Evolutionary conservation across 2,113 vertebrate species (phyloP).

Genomic region (Tapirus terrestris): DNA sequence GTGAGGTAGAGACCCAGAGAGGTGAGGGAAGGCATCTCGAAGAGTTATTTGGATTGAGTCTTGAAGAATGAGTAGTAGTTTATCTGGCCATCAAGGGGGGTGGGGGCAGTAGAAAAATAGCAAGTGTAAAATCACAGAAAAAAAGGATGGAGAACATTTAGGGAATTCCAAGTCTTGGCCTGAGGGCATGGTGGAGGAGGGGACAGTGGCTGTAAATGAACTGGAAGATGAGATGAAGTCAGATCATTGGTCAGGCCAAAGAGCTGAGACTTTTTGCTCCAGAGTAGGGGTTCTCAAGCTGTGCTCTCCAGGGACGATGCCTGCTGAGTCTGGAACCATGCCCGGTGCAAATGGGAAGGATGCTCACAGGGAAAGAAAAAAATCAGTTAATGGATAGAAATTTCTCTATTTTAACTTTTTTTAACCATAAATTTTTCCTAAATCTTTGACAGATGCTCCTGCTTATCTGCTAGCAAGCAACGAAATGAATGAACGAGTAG

Average conservation of each 20-base stretch:
- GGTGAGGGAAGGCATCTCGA: neutral
- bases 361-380: neutral
- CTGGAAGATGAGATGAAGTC: neutral
- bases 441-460: conserved; percentile 69
- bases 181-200: neutral
- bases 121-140: neutral
- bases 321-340: neutral
- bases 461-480: conserved; percentile 60
- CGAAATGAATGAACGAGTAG: conserved; percentile 60
- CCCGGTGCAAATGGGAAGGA: neutral
- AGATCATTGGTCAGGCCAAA: neutral
- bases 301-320: neutral
- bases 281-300: neutral
- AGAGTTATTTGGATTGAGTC: neutral
- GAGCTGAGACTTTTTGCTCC: neutral
- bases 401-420: conserved; percentile 57
- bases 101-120: neutral
- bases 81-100: neutral
- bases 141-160: neutral
- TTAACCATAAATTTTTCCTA: conserved; percentile 50
- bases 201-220: neutral
- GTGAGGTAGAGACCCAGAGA: neutral
- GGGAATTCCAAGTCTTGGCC: neutral
- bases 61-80: neutral
- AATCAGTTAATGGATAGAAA: conserved; percentile 48